Conservation (phyloP, 2,797 vertebrate genomes). For the Sebastes kiyomatsui region DNA sequence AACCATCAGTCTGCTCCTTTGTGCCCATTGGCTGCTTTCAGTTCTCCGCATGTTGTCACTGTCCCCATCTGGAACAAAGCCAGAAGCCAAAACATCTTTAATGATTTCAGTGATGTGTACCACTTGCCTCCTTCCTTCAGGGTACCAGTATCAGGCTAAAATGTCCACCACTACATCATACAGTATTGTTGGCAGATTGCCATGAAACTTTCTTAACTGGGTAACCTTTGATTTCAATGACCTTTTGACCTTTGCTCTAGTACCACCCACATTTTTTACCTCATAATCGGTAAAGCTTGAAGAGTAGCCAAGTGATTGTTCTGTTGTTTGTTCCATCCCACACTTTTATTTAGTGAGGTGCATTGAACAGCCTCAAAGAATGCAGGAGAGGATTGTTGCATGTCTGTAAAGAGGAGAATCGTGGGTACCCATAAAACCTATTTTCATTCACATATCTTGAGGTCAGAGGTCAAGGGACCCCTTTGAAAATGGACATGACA, state of each 20-base stretch:
- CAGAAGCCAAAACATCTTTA: conserved; percentile 22
- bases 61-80: conserved; percentile 17
- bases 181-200: background rate
- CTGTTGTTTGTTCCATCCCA: background rate
- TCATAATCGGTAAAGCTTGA: background rate
- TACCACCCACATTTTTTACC: background rate
- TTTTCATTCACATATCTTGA: background rate
- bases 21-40: background rate
- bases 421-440: too few species aligned
- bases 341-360: background rate
- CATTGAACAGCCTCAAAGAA: background rate
- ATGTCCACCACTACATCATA: background rate
- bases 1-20: background rate
- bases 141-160: background rate
- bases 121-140: conserved; percentile 4
- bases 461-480: too few species aligned
- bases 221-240: background rate
- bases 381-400: background rate
- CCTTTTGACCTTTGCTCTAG: background rate
- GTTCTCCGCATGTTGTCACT: conserved; percentile 3
- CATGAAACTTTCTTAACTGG: too few species aligned
- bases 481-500: too few species aligned
- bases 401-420: too few species aligned
- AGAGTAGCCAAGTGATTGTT: background rate
- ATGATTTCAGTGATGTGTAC: background rate